These are phyloP conservation scores for Heliconius hewitsoni DNA, from an alignment of 1,140 invertebrate genomes.

Conservation along the genomic window DNA sequence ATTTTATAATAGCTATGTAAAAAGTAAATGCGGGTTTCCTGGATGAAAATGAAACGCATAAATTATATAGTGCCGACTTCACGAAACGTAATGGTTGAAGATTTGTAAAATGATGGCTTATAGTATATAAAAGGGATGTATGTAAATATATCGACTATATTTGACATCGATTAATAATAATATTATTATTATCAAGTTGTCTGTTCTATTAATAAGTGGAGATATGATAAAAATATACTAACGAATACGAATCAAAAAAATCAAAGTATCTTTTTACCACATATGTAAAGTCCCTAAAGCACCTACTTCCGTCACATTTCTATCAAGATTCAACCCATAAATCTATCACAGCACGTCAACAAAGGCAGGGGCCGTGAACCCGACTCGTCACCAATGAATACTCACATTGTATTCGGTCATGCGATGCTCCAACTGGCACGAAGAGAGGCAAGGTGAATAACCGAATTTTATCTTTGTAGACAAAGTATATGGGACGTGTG, in stretches of 20 bases:
- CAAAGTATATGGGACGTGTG: slow-evolving; percentile 56
- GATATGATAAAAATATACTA: background rate
- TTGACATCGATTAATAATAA: too few relatives aligned
- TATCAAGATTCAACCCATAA: slow-evolving; percentile 50
- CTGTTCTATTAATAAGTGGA: background rate
- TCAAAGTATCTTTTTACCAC: background rate
- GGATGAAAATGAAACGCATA: slow-evolving; percentile 19
- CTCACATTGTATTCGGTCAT: slow-evolving; percentile 60
- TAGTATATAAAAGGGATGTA: background rate
- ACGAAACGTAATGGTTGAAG: background rate
- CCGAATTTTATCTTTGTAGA: slow-evolving; percentile 63
- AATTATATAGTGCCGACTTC: background rate
- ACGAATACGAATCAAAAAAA: background rate
- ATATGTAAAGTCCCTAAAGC: background rate
- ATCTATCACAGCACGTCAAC: slow-evolving; percentile 50
- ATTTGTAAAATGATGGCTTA: background rate
- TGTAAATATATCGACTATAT: background rate
- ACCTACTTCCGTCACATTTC: slow-evolving; percentile 32
- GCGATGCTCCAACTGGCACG: slow-evolving; percentile 53
- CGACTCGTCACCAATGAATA: slow-evolving; percentile 45
- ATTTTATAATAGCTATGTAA: slow-evolving; percentile 35
- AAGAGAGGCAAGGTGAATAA: slow-evolving; percentile 56
- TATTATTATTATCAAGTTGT: too few relatives aligned
- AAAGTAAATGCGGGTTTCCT: slow-evolving; percentile 20
- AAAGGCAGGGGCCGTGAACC: slow-evolving; percentile 53